Evolutionary conservation across 2,113 vertebrate species (phyloP), one percentile per base, ranked within the genome.

Genomic region (Xenus cinereus): DNA sequence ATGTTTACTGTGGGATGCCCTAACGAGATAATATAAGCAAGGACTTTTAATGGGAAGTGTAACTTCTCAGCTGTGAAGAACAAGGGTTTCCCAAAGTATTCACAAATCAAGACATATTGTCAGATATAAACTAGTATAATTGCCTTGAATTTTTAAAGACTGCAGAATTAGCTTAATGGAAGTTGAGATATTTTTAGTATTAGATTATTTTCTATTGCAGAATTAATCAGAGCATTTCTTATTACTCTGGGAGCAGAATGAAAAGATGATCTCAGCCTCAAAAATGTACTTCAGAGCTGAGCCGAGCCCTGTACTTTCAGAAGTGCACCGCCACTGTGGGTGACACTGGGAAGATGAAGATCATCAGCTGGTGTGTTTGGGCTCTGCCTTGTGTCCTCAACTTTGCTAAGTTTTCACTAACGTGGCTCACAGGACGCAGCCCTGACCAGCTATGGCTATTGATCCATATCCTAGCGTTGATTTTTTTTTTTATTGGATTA

Each of bases 181-280:
- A 80, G 56, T 76, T 82, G 94, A 93, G 95, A 59, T 97, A 95
- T 97, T 96, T 93, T 97, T 97, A 96, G 95, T 92, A 92, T 94
- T 95, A 84, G 73, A 81, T 96, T 95, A 95, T 96, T 96, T 96
- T 94, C 94, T 89, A 35, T 82, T 6, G 0, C 57, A 71, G 84
- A 95, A 96, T 93, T 97, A 94, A 95, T 95, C 94, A 92, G 89
- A 95, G 77, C 87, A 64, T 84, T 94, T 91, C 84, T 94, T 95
- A 93, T 95, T 93, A 87, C 84, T 84, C 92, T 89, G 91, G 95
- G 94, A 96, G 69, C 87, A 89, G 81, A 94, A 71, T 50, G 74
- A 89, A 92, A 87, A 92, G 71, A 89, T 91, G 39, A 82, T 95
- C 60, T 93, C 86, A 92, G 84, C 37, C 60, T 88, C 83, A 82